phyloP scores from a whole-genome alignment of 2,113 vertebrate species.

The Mellivora capensis region DNA sequence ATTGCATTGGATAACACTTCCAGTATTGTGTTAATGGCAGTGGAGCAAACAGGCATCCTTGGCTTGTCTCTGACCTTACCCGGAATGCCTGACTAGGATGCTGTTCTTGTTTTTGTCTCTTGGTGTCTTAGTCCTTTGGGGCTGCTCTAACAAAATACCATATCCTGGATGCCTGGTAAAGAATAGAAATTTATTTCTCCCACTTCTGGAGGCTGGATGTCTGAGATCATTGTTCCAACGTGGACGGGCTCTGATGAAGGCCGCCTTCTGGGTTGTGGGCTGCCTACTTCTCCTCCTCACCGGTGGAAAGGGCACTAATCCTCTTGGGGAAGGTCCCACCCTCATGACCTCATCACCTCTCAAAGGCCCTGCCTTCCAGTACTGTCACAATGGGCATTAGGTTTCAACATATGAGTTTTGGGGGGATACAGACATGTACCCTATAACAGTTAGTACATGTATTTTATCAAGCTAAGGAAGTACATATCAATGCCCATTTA shows the following conservation, averaged over 20 bases:
- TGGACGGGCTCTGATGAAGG: neutral
- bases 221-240: neutral
- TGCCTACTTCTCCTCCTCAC: neutral
- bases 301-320: neutral
- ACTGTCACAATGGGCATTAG: accelerated
- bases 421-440: neutral
- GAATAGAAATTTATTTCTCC: neutral
- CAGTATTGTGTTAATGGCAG: neutral
- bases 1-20: neutral
- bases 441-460: neutral
- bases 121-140: neutral
- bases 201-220: neutral
- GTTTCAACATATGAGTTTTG: neutral
- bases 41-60: neutral
- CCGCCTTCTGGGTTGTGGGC: neutral
- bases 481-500: too few species aligned
- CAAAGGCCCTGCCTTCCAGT: neutral
- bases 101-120: neutral
- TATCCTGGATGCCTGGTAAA: neutral
- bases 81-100: neutral
- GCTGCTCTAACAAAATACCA: neutral
- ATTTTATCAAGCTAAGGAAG: neutral
- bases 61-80: neutral
- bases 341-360: neutral
- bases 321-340: too few species aligned